These are phyloP conservation scores for Thinocorus orbignyianus DNA, from an alignment of 2,113 vertebrate species.

Conservation along the genomic window DNA sequence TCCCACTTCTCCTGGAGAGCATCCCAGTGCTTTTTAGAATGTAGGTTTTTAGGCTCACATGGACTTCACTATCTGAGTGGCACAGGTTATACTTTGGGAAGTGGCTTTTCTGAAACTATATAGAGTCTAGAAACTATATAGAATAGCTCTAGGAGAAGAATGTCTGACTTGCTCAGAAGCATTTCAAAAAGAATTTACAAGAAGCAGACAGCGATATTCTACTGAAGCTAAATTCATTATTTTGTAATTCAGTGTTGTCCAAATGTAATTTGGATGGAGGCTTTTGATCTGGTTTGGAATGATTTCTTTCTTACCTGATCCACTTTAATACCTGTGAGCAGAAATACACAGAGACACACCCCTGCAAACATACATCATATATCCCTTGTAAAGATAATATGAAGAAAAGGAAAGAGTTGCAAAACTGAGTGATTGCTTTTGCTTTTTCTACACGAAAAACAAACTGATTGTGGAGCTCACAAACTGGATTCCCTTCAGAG, in stretches of 20 bases:
- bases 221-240: not conserved
- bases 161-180: not conserved
- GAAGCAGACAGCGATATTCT: not conserved
- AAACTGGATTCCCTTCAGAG: too few species aligned
- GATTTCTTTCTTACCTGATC: not conserved
- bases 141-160: too few species aligned
- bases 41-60: not conserved
- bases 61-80: not conserved
- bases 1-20: not conserved
- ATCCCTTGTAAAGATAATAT: not conserved
- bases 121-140: not conserved
- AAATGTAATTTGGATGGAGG: not conserved
- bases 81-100: not conserved
- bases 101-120: not conserved
- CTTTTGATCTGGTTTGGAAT: not conserved
- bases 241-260: not conserved
- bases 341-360: not conserved
- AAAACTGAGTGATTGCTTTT: not conserved
- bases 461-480: too few species aligned
- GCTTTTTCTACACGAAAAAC: not conserved
- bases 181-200: not conserved
- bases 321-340: not conserved
- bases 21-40: not conserved
- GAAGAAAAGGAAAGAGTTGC: not conserved
- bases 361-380: accelerated